Evolutionary conservation across 2,797 vertebrate genomes (phyloP).

Genomic region (Danio aesculapii): DNA sequence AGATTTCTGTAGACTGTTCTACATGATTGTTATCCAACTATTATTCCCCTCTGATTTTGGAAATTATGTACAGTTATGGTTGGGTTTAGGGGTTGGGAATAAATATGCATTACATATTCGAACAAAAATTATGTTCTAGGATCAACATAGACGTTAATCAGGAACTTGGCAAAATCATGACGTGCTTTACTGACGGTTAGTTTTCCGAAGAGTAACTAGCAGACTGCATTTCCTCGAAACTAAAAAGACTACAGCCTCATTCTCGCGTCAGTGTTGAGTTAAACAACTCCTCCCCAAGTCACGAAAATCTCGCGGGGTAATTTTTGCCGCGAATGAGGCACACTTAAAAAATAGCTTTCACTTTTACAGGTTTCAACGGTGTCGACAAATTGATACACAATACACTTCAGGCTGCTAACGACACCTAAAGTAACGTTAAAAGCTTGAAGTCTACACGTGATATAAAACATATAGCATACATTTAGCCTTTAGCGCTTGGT

Average conservation of each 20-base stretch:
- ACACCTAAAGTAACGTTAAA: neutral
- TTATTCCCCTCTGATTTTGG: no score
- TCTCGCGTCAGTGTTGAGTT: neutral
- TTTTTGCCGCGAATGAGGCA: slow-evolving; percentile 75
- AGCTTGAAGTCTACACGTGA: neutral
- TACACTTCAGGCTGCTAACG: neutral
- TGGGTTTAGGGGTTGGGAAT: no score
- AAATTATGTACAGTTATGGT: no score
- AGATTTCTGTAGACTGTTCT: no score
- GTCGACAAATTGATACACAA: neutral
- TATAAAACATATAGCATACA: neutral
- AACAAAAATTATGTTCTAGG: no score
- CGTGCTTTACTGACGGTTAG: neutral
- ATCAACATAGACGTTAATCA: no score
- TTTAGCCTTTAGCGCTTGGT: neutral
- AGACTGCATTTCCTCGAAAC: neutral
- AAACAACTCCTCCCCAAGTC: slow-evolving; percentile 50
- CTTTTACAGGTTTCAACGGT: slow-evolving; percentile 45
- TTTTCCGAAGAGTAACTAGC: neutral
- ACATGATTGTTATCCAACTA: no score
- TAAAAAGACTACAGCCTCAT: slow-evolving; percentile 16
- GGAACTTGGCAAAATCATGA: no score
- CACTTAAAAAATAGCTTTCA: slow-evolving; percentile 21
- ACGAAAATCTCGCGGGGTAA: slow-evolving; percentile 77
- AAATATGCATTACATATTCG: no score